A percentile compares a stretch with the other conserved stretches of the same genome.
phyloP scores from a whole-genome alignment of 1,140 invertebrate genomes.

The Pomacea maculata region DNA sequence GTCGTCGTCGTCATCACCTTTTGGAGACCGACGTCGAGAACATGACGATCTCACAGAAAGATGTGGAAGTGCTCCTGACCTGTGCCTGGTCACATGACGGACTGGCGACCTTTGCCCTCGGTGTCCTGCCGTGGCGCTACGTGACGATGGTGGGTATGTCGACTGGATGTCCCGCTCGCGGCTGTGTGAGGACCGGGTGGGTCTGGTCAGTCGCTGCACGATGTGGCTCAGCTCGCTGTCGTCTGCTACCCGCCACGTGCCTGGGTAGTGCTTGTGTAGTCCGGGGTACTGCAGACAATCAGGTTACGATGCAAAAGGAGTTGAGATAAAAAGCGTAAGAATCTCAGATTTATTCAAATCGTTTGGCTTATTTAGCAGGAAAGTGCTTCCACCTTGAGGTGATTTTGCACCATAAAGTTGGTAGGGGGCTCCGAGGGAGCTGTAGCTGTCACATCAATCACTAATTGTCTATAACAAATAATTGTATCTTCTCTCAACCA shows the following conservation, averaged over 20 bases:
- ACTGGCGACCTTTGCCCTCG: neutral
- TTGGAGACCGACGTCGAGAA: too few species aligned
- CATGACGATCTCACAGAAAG: too few species aligned
- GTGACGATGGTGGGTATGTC: neutral
- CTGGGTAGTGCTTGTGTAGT: slow-evolving; percentile 40
- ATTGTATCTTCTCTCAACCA: too few species aligned
- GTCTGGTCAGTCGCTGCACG: slow-evolving; percentile 33
- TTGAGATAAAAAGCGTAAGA: neutral
- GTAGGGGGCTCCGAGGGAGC: neutral
- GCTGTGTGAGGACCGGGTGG: slow-evolving; percentile 19
- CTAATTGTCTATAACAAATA: neutral
- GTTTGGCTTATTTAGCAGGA: too few species aligned
- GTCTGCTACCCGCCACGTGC: slow-evolving; percentile 38
- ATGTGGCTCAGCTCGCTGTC: slow-evolving; percentile 29
- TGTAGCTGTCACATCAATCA: neutral
- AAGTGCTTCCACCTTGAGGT: too few species aligned
- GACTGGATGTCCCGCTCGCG: slow-evolving; percentile 7
- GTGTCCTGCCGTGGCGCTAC: neutral
- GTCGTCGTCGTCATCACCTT: too few species aligned
- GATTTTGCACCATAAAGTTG: too few species aligned
- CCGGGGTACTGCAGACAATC: slow-evolving; percentile 32
- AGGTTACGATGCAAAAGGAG: neutral
- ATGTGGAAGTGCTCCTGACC: too few species aligned
- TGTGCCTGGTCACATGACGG: too few species aligned
- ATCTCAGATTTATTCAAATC: neutral